These are phyloP conservation scores for Cerceris ruficornis DNA, from an alignment of 2,888 invertebrate species.

Conservation along the genomic window DNA sequence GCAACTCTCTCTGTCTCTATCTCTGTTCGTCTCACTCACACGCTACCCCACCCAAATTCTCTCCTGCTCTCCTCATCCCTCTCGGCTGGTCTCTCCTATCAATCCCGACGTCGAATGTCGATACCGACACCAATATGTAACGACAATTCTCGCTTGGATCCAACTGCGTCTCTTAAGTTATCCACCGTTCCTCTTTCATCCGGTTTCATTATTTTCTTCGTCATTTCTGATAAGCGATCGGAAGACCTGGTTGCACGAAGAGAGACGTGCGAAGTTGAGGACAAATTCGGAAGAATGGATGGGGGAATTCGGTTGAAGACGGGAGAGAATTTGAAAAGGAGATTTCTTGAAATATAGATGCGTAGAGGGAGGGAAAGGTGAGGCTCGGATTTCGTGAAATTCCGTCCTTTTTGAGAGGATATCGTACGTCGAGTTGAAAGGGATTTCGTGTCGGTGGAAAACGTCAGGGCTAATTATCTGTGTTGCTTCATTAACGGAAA, in stretches of 20 bases:
- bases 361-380: not conserved
- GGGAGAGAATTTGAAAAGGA: too few species aligned
- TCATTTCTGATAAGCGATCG: not conserved
- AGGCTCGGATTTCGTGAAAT: not conserved
- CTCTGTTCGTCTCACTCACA: not conserved
- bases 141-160: slow-evolving; percentile 24
- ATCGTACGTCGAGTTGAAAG: too few species aligned
- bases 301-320: too few species aligned
- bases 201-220: not conserved
- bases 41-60: not conserved
- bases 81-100: slow-evolving; percentile 44
- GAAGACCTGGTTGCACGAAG: not conserved
- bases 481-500: slow-evolving; percentile 45
- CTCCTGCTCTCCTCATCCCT: slow-evolving; percentile 21
- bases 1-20: slow-evolving; percentile 22
- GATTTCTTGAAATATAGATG: too few species aligned
- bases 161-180: slow-evolving; percentile 3
- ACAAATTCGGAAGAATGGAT: too few species aligned
- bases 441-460: slow-evolving; percentile 13
- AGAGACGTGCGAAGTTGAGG: not conserved
- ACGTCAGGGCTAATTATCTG: slow-evolving; percentile 21
- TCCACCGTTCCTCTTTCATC: slow-evolving; percentile 20
- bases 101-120: slow-evolving; percentile 64
- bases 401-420: too few species aligned
- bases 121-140: slow-evolving; percentile 49